Evolutionary conservation across 2,113 vertebrate genomes (phyloP).

Genomic region (Cardinalis cardinalis): DNA sequence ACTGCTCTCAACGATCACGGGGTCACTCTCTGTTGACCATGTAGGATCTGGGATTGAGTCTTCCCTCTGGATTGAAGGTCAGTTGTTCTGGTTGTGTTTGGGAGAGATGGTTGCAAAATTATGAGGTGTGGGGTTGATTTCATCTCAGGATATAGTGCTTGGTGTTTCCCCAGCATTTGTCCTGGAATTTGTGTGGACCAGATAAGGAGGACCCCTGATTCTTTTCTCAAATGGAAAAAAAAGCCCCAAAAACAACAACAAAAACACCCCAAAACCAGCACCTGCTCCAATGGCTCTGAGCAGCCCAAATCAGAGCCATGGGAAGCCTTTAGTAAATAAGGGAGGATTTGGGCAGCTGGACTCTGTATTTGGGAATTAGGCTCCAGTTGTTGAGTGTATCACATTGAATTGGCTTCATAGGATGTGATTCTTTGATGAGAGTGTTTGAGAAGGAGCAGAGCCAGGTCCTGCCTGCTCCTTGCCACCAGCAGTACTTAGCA

Average conservation of each 20-base stretch:
- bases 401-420: conserved; percentile 18
- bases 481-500: background rate
- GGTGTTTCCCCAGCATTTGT: background rate
- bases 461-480: conserved; percentile 12
- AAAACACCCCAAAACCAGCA: background rate
- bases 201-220: fast-evolving
- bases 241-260: background rate
- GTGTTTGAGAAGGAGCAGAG: background rate
- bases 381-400: background rate
- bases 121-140: fast-evolving
- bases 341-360: background rate
- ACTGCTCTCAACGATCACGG: fast-evolving
- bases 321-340: background rate
- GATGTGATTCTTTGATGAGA: background rate
- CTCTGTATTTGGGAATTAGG: background rate
- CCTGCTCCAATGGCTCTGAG: background rate
- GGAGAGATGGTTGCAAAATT: background rate
- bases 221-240: background rate
- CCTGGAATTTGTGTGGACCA: background rate
- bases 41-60: background rate
- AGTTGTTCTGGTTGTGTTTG: background rate
- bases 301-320: fast-evolving
- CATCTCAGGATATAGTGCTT: fast-evolving
- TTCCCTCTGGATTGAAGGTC: background rate
- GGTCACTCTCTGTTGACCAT: fast-evolving